phyloP scores from a whole-genome alignment of 2,113 vertebrate species.

The Mormoops blainvillei region DNA sequence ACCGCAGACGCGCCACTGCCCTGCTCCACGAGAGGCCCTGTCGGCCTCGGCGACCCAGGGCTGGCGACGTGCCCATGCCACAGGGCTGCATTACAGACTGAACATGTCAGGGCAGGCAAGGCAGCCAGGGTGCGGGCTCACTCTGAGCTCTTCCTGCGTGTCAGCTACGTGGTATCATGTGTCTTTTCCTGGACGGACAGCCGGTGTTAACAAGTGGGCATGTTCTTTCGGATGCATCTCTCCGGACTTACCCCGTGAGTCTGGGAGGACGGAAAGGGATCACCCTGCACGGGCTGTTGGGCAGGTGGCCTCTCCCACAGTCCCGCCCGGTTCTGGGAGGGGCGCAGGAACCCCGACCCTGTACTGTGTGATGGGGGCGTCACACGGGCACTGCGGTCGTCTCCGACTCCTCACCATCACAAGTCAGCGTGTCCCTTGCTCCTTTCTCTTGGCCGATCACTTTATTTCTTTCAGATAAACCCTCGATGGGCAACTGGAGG shows the following conservation, averaged over 20 bases:
- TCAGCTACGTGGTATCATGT: rapidly evolving
- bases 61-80: rapidly evolving
- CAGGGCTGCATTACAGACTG: neutral
- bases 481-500: too few species aligned
- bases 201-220: rapidly evolving
- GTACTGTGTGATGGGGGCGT: rapidly evolving
- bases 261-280: neutral
- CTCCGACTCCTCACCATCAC: neutral
- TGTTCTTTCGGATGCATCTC: neutral
- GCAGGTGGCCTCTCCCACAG: neutral
- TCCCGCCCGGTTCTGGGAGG: rapidly evolving
- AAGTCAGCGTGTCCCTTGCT: neutral
- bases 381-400: rapidly evolving
- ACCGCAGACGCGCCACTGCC: rapidly evolving
- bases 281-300: rapidly evolving
- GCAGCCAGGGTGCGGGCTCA: rapidly evolving
- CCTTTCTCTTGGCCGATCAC: neutral
- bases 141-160: neutral
- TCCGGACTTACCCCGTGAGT: rapidly evolving
- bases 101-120: neutral
- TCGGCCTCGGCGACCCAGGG: rapidly evolving
- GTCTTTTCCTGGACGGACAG: neutral
- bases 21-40: rapidly evolving
- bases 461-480: neutral
- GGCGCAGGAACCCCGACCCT: rapidly evolving